A percentile compares a stretch with the other conserved stretches of the same genome.
phyloP scores from a whole-genome alignment of 2,113 vertebrate species.

The Cololabis saira region DNA sequence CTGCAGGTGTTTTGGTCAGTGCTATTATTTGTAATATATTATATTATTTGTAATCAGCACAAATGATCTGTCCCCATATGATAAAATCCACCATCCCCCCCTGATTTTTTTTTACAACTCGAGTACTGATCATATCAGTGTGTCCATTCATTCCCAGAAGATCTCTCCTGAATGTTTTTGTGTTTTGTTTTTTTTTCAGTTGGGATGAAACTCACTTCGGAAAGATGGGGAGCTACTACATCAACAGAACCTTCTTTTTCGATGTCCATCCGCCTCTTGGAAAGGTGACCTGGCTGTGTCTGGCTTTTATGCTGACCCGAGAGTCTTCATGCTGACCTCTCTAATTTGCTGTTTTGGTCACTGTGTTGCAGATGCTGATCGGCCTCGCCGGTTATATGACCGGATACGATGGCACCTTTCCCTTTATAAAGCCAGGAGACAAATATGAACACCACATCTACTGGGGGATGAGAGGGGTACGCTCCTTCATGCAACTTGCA shows the following conservation, averaged over 20 bases:
- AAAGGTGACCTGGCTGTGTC: conserved; percentile 82
- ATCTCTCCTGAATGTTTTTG: conserved; percentile 28
- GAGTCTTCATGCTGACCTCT: not conserved
- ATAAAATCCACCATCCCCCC: too few species aligned
- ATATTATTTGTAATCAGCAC: too few species aligned
- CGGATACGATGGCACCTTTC: conserved; percentile 94
- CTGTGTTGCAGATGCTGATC: conserved; percentile 91
- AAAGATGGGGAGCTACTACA: conserved; percentile 99
- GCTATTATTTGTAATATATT: too few species aligned
- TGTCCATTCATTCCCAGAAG: not conserved
- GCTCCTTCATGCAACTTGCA: conserved; percentile 9
- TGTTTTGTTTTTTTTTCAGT: conserved; percentile 66
- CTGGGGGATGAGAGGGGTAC: conserved; percentile 96
- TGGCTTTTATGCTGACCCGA: not conserved
- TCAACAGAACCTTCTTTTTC: conserved; percentile 98
- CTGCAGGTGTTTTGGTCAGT: too few species aligned
- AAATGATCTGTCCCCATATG: too few species aligned
- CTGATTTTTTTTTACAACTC: too few species aligned
- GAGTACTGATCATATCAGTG: too few species aligned
- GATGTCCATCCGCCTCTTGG: conserved; percentile 97
- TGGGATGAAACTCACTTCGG: conserved; percentile 99
- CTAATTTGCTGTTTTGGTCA: not conserved
- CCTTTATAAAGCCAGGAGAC: conserved; percentile 95
- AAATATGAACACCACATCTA: conserved; percentile 94
- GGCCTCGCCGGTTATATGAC: conserved; percentile 94